Base-by-base conservation (phyloP, 1,140 invertebrate genomes). In the Tetramorium simillimum region DNA sequence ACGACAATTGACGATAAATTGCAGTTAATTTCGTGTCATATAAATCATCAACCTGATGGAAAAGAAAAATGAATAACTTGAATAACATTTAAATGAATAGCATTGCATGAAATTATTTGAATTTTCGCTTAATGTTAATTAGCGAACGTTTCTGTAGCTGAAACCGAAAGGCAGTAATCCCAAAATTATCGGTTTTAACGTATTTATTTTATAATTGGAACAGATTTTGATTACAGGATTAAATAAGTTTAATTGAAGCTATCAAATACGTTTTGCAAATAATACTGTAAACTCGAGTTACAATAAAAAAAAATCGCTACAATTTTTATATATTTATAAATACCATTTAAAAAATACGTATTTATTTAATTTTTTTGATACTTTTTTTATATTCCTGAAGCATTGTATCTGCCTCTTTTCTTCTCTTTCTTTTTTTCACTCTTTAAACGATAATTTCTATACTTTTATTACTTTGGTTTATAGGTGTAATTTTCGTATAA, bases 191-290 rank as follows among this genome's bases (percentile, higher is more conserved):
- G 21, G 14, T 28, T 60, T 77, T 58, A 40, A n/a, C 51, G 10
- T 62, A 43, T 46, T 77, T 77, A 77, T 62, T 60, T 77, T 60
- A 10, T 43, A 62, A 46, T 63, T 43, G 21, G 16, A 43, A 63
- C n/a, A 75, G 49, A 28, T 53, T 73, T 12, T 9, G 18, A 2
- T 33, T 51, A 33, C 24, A 58, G 51, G n/a, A 40, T 75, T 33
- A 56, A 75, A 75, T 24, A 58, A 58, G n/a, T 51, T 51, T 7
- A 51, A 72, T 33, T 72, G 16, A 51, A 72, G 4, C 43, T 75
- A 1, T 40, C 1, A 40, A 21, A 53, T 53, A 37, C 1, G 21
- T 21, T 33, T 63, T 43, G 14, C 43, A 76, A 62, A 43, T 63
- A 24, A 62, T 43, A 62, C 16, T 18, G 10, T 12, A 65, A 78